A percentile compares a stretch with the other conserved stretches of the same genome.
Conservation (phyloP, 2,113 vertebrate species). For the Panthera tigris region DNA sequence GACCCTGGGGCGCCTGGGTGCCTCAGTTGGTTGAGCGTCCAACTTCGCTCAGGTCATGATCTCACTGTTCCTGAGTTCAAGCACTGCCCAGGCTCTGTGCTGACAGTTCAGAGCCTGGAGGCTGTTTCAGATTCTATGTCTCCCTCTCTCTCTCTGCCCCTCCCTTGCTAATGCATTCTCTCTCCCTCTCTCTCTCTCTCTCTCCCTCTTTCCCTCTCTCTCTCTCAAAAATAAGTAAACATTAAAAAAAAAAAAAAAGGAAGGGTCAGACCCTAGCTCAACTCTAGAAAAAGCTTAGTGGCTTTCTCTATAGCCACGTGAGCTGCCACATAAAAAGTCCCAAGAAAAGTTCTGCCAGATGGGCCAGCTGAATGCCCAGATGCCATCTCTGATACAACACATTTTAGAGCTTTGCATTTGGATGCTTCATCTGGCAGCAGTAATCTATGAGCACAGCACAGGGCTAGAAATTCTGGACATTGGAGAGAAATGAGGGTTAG, state of each 20-base stretch:
- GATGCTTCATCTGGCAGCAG: neutral
- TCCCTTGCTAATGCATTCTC: no score
- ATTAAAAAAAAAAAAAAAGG: no score
- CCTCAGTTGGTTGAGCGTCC: no score
- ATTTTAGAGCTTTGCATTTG: slow-evolving; percentile 10
- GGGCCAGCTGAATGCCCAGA: slow-evolving; percentile 61
- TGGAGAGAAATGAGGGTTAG: slow-evolving; percentile 14
- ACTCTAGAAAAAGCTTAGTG: neutral
- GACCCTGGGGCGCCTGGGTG: rapidly evolving
- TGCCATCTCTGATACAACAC: neutral
- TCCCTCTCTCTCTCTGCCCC: no score
- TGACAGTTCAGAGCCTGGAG: no score
- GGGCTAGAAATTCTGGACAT: slow-evolving; percentile 40
- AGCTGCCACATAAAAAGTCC: neutral
- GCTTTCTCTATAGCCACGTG: neutral
- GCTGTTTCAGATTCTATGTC: no score
- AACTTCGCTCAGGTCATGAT: no score
- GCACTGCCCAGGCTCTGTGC: no score
- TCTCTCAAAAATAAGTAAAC: no score
- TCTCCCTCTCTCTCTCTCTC: no score
- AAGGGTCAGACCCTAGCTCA: neutral
- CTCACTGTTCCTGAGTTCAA: no score
- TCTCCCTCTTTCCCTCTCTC: no score
- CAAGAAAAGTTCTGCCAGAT: slow-evolving; percentile 44
- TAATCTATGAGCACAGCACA: neutral